Evolutionary conservation across 2,797 vertebrate genomes (phyloP), one percentile per base, ranked within the genome.

Genomic region (Hydrophis major): DNA sequence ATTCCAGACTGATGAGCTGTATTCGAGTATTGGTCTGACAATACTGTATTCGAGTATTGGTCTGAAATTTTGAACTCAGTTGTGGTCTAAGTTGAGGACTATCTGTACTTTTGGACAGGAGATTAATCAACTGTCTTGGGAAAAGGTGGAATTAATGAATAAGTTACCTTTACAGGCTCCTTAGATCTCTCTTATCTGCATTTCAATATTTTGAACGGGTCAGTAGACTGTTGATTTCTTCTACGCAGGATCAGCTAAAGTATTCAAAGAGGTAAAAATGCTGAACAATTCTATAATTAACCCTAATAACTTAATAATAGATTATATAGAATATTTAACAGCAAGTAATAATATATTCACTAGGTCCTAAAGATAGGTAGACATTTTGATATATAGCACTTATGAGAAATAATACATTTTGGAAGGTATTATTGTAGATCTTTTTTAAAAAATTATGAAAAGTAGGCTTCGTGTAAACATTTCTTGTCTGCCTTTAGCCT

Each of bases 401-500:
- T 90, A 86, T 1, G 16, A 5, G 69, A 92, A 7, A 59, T 6
- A 56, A 92, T 93, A 88, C 66, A 57, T 59, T 1, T 27, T 89
- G 3, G 0, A 86, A 86, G 42, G 90, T 93, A 32, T 90, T 8
- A 50, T 78, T 66, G 86, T 2, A 37, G 32, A 93, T 91, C 0
- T 0, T 0, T 37, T 28, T 57, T 28, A 12, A 92, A 92, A 92
- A 56, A 42, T 47, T 90, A 63, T 61, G 27, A 90, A 69, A 28
- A 7, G 27, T 90, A 83, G 16, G 7, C 90, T 57, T 94, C 92
- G 42, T 86, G 93, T 92, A 94, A 93, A 83, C n/a, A 78, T 60
- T 83, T 25, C 11, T 61, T 89, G 88, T 55, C 50, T 28, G 16
- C 6, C 11, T 86, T 53, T 86, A 61, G 7, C 18, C 2, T 32